Percentiles rank a stretch among this genome's conserved stretches.
Conservation (phyloP, 2,113 vertebrate species). For the Gracilinanus agilis region DNA sequence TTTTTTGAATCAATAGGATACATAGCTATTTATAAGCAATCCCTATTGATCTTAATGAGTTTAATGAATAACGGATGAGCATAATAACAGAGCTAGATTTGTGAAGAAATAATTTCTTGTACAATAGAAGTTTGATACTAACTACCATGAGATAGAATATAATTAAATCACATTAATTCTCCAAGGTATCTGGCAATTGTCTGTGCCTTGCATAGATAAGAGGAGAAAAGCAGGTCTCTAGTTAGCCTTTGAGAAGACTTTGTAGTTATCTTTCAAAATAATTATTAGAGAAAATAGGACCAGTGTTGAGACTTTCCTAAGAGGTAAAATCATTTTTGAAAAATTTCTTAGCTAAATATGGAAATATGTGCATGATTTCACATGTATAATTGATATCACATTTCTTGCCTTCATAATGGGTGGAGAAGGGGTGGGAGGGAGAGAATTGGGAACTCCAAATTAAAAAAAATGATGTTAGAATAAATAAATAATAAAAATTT, state of each 20-base stretch:
- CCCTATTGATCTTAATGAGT: slow-evolving; percentile 76
- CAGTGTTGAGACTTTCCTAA: slow-evolving; percentile 51
- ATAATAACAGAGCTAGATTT: slow-evolving; percentile 75
- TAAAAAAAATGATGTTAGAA: background rate
- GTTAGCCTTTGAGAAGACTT: slow-evolving; percentile 72
- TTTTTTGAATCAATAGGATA: slow-evolving; percentile 80
- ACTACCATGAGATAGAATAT: slow-evolving; percentile 75
- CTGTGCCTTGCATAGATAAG: slow-evolving; percentile 71
- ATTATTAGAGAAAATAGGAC: slow-evolving; percentile 55
- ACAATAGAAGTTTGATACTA: slow-evolving; percentile 79
- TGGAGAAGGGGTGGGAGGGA: background rate
- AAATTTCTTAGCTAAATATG: background rate
- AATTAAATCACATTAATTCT: slow-evolving; percentile 81
- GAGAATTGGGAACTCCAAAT: background rate
- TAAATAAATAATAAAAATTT: background rate
- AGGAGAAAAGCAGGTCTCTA: slow-evolving; percentile 67
- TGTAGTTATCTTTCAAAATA: slow-evolving; percentile 71
- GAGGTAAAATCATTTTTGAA: slow-evolving; percentile 30
- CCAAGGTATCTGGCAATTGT: slow-evolving; percentile 76
- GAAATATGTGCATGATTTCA: background rate
- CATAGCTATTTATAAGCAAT: slow-evolving; percentile 83
- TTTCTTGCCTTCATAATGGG: background rate
- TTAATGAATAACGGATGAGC: slow-evolving; percentile 80
- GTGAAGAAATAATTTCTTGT: slow-evolving; percentile 73
- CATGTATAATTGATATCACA: background rate